Evolutionary conservation across 2,113 vertebrate genomes (phyloP).

Genomic region (Calonectris borealis): DNA sequence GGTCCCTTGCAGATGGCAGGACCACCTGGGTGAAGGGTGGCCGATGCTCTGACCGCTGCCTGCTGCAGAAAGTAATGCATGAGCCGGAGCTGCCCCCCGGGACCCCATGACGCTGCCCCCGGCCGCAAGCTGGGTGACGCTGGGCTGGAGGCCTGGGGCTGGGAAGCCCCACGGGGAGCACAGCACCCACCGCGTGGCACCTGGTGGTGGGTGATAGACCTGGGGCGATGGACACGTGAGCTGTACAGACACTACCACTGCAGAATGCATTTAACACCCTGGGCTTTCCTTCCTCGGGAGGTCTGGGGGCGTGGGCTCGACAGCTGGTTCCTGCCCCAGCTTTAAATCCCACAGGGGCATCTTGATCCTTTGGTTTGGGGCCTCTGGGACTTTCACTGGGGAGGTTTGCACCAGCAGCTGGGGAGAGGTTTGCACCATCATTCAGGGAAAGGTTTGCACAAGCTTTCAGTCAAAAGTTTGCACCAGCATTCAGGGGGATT

Average conservation of each 20-base stretch:
- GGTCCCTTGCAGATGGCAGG: too few relatives aligned
- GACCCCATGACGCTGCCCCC: rapidly evolving
- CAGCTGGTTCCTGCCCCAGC: neutral
- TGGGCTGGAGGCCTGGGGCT: neutral
- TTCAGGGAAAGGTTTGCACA: neutral
- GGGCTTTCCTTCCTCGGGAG: neutral
- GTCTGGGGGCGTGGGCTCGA: too few relatives aligned
- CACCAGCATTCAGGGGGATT: neutral
- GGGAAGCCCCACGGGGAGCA: neutral
- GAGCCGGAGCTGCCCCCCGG: neutral
- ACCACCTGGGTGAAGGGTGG: neutral
- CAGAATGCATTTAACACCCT: neutral
- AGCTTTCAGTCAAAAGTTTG: neutral
- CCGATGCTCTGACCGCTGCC: neutral
- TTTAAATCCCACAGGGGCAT: neutral
- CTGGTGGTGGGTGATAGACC: too few relatives aligned
- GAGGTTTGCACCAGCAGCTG: too few relatives aligned
- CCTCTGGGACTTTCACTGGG: neutral
- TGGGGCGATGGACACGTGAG: neutral
- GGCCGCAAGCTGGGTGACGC: too few relatives aligned
- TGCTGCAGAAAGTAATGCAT: rapidly evolving
- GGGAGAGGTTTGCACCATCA: neutral
- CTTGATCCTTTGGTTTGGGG: neutral
- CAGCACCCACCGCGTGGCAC: neutral
- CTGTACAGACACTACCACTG: rapidly evolving